Evolutionary conservation across 1,140 invertebrate genomes (phyloP), one percentile per base, ranked within the genome.

Genomic region (Drosophila watanabei): DNA sequence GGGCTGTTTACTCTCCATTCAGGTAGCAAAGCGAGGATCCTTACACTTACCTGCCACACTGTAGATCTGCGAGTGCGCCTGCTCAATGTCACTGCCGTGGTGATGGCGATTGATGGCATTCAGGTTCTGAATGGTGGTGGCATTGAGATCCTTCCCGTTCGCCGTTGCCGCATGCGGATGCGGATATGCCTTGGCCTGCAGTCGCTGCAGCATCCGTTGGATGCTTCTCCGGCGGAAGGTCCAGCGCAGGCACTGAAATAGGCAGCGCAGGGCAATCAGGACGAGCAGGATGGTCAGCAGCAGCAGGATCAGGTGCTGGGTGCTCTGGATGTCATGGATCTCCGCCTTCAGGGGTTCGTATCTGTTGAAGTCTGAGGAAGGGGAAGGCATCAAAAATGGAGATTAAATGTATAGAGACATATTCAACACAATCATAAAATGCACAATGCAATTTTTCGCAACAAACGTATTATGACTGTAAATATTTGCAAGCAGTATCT

Each of bases 41-140:
- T 60, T 72, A 39, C 58, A 61, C 80, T 83, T 93, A 93, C 89
- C 91, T 87, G 92, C 77, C 52, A 92, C 87, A 58, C 89, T 93
- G 49, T 86, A 89, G 32, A 93, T 91, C 39, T 91, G 89, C 2
- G 89, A 92, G 1, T 90, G 89, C 58, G 89, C 86, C n/a, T 87
- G 75, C 37, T 92, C 91, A 56, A 92, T 80, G 61, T 92, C 92
- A 51, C 75, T 78, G 41, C 75, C 75, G 4, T 69, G 54, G 9
- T 57, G 75, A 24, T 57, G 75, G 20, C 88, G 80, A n/a, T 89
- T 91, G 43, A 85, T 90, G 58, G 86, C 80, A 80, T 68, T 90
- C n/a, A 91, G 59, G 72, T 92, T 92, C 43, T 84, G 80, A 77
- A 92, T 92, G 28, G 91, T 92, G 13, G 80, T 92, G 33, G 83